Base-by-base conservation (phyloP, 2,797 vertebrate species). In the Malacoctenus gilli region DNA sequence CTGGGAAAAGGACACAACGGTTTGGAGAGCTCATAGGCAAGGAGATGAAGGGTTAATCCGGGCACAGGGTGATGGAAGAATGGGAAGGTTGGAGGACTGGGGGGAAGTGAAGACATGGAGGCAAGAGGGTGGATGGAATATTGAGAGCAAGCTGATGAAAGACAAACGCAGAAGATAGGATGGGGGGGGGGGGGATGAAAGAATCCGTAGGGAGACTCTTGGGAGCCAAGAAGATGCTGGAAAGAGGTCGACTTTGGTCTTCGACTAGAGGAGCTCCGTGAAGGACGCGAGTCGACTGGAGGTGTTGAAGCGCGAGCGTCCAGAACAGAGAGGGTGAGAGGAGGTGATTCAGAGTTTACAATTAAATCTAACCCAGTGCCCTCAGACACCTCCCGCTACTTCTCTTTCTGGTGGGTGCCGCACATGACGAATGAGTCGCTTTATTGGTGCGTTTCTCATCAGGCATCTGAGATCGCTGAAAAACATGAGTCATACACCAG, bases 401-500 rank as follows among this genome's bases (percentile, higher is more conserved):
- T 1, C 8, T 36, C 35, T 31, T 67, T 14, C 59, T 73, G 55
- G 46, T 62, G 11, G 49, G 47, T 44, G 69, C 40, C 15, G 8
- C 39, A 55, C 30, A 28, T 49, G 30, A 75, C 60, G 70, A 85
- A 88, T 65, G 66, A 68, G 63, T 73, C 8, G 51, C 40, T 50
- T 64, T 53, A 57, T 78, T 61, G 14, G 19, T 50, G 49, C 62
- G 59, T 63, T 67, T 75, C 75, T 78, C 74, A 77, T 65, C 51
- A 64, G 51, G 54, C 51, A 13, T 44, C 67, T 80, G 59, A 22
- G 35, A 50, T 16, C 22, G 58, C 71, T 77, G 32, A 41, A 68
- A n/a, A 80, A 44, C 70, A 80, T 88, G 88, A 90, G 72, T 90
- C 89, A 89, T 77, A 54, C 75, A 66, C 50, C 58, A 67, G 60